Base-by-base conservation (phyloP, 2,888 invertebrate species). In the Pandemis corylana region DNA sequence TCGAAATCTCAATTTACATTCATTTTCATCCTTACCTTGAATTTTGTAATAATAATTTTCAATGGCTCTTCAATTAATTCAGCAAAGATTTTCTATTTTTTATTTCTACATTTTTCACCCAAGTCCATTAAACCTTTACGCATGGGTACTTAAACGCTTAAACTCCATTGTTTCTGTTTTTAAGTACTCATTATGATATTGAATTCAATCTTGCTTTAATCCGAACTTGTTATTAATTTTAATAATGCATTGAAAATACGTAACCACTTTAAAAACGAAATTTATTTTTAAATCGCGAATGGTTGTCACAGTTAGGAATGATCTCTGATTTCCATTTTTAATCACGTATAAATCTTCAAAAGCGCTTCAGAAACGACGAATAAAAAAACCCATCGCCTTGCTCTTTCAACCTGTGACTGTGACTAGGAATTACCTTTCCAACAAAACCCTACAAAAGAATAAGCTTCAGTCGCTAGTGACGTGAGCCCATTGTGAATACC, bases 201-300 rank as follows among this genome's bases (percentile, higher is more conserved):
- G 68, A 68, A 68, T 65, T 73, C 6, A 7, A 44, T 5, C 56
- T 36, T 20, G 13, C 46, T 51, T 73, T 28, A 51, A 53, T 20
- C 49, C 4, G 20, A 67, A 10, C n/a, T 51, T 5, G 20, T 28
- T 53, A n/a, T n/a, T 42, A 59, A 51, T 20, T 69, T 51, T 59
- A 13, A 61, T 61, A 41, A 59, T 46, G 53, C 0, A 68, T 42
- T 68, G 7, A 72, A 66, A 46, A 20, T 59, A 65, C 41, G 44
- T 49, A 51, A 41, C 13, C 15, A 65, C 65, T 20, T 20, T 56
- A 10, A 10, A n/a, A 46, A 28, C 12, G 12, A 3, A 59, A 28
- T 20, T 59, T 28, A 13, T 59, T 59, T 7, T n/a, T 20, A 9
- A 13, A 56, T 7, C 15, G 9, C 7, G 5, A 56, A 56, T 15